Percentiles rank a stretch among this genome's conserved stretches.
These are phyloP conservation scores for Pachyuromys duprasi DNA, from an alignment of 2,797 vertebrate genomes.

Conservation along the genomic window DNA sequence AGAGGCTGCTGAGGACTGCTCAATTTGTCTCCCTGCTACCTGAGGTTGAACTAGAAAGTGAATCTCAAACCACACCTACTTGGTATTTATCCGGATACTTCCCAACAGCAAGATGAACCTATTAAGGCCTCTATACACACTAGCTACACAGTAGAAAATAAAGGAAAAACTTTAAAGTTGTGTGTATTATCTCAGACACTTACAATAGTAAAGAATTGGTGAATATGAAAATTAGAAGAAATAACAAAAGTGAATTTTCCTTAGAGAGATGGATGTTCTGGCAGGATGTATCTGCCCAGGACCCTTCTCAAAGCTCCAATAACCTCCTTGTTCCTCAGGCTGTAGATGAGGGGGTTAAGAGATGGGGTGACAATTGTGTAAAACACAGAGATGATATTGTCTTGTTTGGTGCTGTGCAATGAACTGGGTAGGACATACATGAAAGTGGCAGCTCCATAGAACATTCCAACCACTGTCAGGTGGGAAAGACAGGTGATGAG, in stretches of 20 bases:
- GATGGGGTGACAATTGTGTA: conserved; percentile 72
- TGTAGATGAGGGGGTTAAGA: conserved; percentile 75
- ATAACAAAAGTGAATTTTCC: not conserved
- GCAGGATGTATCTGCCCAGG: not conserved
- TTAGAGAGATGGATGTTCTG: not conserved
- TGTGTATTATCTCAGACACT: not conserved
- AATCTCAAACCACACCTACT: not conserved
- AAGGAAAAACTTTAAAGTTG: not conserved
- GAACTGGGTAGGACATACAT: conserved; percentile 71
- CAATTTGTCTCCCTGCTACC: not conserved
- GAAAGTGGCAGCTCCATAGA: conserved; percentile 68
- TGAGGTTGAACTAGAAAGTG: not conserved
- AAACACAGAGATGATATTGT: conserved; percentile 66
- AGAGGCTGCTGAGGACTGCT: not conserved
- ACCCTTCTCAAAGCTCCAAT: conserved; percentile 61
- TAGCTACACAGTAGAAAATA: not conserved
- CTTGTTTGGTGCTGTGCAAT: conserved; percentile 37
- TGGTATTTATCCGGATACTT: not conserved
- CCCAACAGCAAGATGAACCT: not conserved
- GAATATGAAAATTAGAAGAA: not conserved
- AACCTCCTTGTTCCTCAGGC: conserved; percentile 74
- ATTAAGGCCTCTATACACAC: not conserved
- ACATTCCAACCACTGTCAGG: conserved; percentile 71
- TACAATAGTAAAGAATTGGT: not conserved
- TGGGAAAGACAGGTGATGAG: conserved; percentile 76